phyloP scores from a whole-genome alignment of 2,797 vertebrate genomes.

The Epinephelus coioides region DNA sequence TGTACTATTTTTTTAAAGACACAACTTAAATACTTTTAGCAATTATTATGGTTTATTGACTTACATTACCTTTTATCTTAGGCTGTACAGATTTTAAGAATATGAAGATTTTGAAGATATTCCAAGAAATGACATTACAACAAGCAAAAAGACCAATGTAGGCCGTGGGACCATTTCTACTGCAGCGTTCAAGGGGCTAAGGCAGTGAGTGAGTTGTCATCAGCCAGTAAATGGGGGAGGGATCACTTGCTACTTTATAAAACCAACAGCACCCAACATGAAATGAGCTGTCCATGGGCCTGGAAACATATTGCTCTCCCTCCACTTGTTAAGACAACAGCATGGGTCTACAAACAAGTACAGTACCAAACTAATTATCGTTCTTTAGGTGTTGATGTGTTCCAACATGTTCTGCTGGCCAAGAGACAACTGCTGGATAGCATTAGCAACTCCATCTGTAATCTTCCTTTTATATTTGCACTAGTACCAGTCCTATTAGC shows the following conservation, averaged over 20 bases:
- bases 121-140: no score
- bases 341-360: conserved; percentile 45
- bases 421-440: conserved; percentile 84
- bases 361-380: conserved; percentile 69
- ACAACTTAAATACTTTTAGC: no score
- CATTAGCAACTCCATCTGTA: conserved; percentile 82
- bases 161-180: no score
- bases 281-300: conserved; percentile 51
- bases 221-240: not conserved
- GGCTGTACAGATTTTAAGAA: no score
- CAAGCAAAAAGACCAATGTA: no score
- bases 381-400: conserved; percentile 67
- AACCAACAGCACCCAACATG: conserved; percentile 36
- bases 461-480: conserved; percentile 68
- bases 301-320: conserved; percentile 33
- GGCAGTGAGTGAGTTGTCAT: conserved; percentile 3
- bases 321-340: conserved; percentile 49
- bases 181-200: not conserved
- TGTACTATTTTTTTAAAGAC: no score
- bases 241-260: conserved; percentile 34
- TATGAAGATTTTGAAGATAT: no score
- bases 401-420: conserved; percentile 71
- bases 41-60: no score
- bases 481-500: conserved; percentile 69
- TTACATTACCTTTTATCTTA: no score